A percentile compares a stretch with the other conserved stretches of the same genome.
phyloP scores from a whole-genome alignment of 1,140 invertebrate species.

The Macrobrachium nipponense region DNA sequence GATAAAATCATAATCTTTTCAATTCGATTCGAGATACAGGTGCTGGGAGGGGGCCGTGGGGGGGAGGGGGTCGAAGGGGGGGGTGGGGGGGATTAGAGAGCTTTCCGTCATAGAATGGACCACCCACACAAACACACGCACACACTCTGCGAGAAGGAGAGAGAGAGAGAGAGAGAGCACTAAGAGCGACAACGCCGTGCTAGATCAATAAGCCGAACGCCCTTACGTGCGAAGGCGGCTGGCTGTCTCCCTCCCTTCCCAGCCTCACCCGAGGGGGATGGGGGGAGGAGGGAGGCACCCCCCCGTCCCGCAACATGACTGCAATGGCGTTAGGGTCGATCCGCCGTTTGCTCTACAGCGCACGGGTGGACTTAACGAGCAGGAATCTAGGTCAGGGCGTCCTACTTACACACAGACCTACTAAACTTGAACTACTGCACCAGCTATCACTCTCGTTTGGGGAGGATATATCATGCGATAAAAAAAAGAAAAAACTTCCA shows the following conservation, averaged over 20 bases:
- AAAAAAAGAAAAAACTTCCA: background rate
- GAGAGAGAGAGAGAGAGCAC: background rate
- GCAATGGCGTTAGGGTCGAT: conserved; percentile 20
- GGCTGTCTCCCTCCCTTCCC: background rate
- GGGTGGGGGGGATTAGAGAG: too few relatives aligned
- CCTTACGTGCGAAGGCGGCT: conserved; percentile 43
- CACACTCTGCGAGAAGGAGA: too few relatives aligned
- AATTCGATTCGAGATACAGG: too few relatives aligned
- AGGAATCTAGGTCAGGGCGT: conserved; percentile 33
- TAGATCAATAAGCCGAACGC: conserved; percentile 45
- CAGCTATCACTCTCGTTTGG: conserved; percentile 34
- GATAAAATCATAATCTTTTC: too few relatives aligned
- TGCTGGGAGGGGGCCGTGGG: too few relatives aligned
- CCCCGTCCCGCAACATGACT: background rate
- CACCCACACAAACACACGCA: too few relatives aligned
- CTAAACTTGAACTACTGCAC: conserved; percentile 47
- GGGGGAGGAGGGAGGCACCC: too few relatives aligned
- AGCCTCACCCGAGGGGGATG: background rate
- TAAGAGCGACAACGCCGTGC: conserved; percentile 32
- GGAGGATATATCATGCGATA: conserved; percentile 23
- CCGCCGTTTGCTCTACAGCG: background rate
- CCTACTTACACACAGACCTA: conserved; percentile 57
- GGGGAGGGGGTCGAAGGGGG: too few relatives aligned
- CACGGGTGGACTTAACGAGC: background rate
- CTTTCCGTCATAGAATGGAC: too few relatives aligned